Conservation (phyloP, 2,797 vertebrate species). For the Acanthurus lineatus region DNA sequence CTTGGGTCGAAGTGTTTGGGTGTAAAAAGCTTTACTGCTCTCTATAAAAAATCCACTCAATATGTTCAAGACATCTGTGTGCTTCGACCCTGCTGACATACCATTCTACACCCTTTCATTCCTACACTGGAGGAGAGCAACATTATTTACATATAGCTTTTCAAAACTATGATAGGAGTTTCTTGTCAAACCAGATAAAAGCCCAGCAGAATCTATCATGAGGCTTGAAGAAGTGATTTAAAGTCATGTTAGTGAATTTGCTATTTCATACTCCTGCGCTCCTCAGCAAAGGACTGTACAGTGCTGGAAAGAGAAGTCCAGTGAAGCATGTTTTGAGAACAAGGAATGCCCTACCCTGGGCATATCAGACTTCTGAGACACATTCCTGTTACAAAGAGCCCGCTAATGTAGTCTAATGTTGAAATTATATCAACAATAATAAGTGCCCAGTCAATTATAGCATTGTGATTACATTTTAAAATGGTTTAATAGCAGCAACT, state of each 20-base stretch:
- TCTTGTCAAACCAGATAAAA: not conserved
- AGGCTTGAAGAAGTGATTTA: not conserved
- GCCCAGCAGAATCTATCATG: not conserved
- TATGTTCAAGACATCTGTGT: not conserved
- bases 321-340: not conserved
- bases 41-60: not conserved
- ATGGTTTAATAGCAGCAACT: not conserved
- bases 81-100: not conserved
- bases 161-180: too few species aligned
- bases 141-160: too few species aligned
- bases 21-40: not conserved
- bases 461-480: not conserved
- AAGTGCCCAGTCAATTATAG: not conserved
- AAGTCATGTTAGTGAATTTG: not conserved
- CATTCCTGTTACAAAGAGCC: not conserved
- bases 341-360: not conserved
- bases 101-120: too few species aligned
- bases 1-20: not conserved
- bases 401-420: not conserved
- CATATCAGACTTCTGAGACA: not conserved
- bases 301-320: not conserved
- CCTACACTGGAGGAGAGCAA: too few species aligned
- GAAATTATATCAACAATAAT: not conserved
- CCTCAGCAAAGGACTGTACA: not conserved
- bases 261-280: too few species aligned